phyloP scores from a whole-genome alignment of 1,140 invertebrate species.

The Sitobion miscanthi region DNA sequence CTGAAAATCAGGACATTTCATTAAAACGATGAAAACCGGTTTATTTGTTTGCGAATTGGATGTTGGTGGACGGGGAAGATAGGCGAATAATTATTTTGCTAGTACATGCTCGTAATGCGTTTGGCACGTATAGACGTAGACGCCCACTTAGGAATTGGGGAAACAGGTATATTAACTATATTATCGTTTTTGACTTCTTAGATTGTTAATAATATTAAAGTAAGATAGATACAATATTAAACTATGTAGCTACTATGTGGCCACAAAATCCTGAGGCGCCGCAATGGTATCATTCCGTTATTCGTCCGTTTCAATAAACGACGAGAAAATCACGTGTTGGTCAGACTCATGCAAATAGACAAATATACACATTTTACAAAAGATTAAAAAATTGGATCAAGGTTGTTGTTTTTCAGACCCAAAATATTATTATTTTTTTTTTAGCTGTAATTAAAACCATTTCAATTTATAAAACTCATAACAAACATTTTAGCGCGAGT shows the following conservation, averaged over 20 bases:
- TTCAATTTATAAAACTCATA: neutral
- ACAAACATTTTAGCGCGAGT: neutral
- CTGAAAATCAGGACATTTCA: neutral
- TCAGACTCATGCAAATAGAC: neutral
- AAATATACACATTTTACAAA: neutral
- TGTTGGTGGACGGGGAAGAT: no score
- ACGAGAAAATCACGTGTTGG: no score
- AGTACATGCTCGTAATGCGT: neutral
- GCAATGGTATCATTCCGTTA: neutral
- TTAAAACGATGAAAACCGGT: neutral
- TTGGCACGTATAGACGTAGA: neutral
- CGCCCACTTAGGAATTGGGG: neutral
- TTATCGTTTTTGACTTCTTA: neutral
- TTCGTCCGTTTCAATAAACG: no score
- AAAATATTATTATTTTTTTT: neutral
- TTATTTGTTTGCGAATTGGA: neutral
- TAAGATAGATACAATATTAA: neutral
- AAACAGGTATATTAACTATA: neutral
- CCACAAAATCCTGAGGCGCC: neutral
- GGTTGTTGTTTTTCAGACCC: neutral
- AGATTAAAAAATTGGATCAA: neutral
- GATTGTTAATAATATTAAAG: neutral
- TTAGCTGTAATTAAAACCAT: constrained; percentile 4
- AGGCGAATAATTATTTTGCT: neutral
- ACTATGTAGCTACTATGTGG: neutral